Evolutionary conservation across 2,797 vertebrate genomes (phyloP).

Genomic region (Squalus acanthias): DNA sequence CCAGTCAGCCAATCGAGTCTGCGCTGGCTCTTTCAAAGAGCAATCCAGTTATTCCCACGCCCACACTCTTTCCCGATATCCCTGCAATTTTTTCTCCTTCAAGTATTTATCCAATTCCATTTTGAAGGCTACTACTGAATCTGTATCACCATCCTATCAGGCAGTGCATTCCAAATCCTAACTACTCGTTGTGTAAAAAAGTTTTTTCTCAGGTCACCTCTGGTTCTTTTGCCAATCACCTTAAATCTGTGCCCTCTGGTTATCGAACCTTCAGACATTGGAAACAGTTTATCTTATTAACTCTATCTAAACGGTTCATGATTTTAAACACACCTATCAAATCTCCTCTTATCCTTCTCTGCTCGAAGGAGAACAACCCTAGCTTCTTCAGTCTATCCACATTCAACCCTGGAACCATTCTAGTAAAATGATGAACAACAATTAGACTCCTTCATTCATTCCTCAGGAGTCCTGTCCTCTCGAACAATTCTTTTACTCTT

Average conservation of each 20-base stretch:
- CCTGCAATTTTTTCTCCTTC: background rate
- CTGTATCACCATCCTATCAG: background rate
- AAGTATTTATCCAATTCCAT: background rate
- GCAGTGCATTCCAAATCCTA: too few relatives aligned
- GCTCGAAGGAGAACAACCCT: background rate
- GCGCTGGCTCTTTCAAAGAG: background rate
- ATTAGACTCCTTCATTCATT: background rate
- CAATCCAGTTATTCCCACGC: background rate
- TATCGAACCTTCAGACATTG: background rate
- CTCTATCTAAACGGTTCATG: background rate
- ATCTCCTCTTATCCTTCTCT: background rate
- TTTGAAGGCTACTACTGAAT: background rate
- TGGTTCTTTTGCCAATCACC: background rate
- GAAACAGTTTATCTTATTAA: too few relatives aligned
- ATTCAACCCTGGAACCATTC: background rate
- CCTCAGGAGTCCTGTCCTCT: background rate
- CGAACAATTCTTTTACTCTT: background rate
- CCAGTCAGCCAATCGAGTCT: background rate
- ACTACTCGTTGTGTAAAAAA: too few relatives aligned
- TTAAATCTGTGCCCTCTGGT: background rate
- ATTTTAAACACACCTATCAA: background rate
- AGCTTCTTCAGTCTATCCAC: background rate
- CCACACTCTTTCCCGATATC: background rate
- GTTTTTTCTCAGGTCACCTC: too few relatives aligned
- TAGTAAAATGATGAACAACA: too few relatives aligned